Evolutionary conservation across 2,888 invertebrate species (phyloP).

Genomic region (Anthophora plumipes): DNA sequence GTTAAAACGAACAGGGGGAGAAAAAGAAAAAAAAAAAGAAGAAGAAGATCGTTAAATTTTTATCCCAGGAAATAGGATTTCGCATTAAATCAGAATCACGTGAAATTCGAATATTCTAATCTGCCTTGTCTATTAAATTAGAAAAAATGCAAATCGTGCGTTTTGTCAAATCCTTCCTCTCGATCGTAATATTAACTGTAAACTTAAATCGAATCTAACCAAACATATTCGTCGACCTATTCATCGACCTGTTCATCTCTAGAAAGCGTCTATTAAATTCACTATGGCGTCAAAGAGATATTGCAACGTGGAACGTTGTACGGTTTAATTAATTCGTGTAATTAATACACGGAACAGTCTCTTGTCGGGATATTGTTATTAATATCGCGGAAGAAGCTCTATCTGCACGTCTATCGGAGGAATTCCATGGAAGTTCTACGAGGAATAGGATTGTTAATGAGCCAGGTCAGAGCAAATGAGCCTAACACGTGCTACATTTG

Average conservation of each 20-base stretch:
- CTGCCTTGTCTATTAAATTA: not conserved
- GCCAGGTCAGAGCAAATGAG: conserved; percentile 27
- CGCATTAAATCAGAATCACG: not conserved
- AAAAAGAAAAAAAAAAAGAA: too few relatives aligned
- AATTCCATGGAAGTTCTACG: conserved; percentile 19
- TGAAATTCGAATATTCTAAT: not conserved
- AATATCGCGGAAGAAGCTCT: conserved; percentile 8
- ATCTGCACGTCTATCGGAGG: not conserved
- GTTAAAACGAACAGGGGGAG: not conserved
- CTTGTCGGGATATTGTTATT: not conserved
- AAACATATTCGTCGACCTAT: too few relatives aligned
- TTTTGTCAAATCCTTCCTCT: not conserved
- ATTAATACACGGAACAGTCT: conserved; percentile 2
- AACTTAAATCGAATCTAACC: too few relatives aligned
- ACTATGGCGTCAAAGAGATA: too few relatives aligned
- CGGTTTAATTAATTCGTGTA: conserved; percentile 8
- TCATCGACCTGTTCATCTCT: too few relatives aligned
- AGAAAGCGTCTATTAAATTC: too few relatives aligned
- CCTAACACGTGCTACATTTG: conserved; percentile 37
- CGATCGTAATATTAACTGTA: too few relatives aligned
- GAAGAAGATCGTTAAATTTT: not conserved
- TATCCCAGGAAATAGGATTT: not conserved
- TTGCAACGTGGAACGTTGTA: not conserved
- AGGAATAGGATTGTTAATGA: conserved; percentile 29
- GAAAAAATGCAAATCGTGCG: not conserved